Percentiles rank a stretch among this genome's conserved stretches.
Conservation (phyloP, 2,113 vertebrate species). For the Semnornis frantzii region DNA sequence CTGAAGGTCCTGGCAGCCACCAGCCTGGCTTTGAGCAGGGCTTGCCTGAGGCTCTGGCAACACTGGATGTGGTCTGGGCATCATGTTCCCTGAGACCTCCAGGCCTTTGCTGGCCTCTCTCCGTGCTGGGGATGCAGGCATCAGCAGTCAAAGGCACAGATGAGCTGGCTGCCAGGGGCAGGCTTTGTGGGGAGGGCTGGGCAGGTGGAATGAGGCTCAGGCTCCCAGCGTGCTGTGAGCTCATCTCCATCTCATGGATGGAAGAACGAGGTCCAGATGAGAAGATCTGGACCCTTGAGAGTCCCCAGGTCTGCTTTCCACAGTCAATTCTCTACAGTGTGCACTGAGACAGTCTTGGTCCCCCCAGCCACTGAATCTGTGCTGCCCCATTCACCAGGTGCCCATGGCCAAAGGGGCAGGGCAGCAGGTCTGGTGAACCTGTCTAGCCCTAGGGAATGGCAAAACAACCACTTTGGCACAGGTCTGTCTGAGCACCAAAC, state of each 20-base stretch:
- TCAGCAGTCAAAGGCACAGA: neutral
- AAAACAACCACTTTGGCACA: neutral
- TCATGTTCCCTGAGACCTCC: neutral
- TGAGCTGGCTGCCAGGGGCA: fast-evolving
- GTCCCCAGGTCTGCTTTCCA: neutral
- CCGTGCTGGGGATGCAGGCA: neutral
- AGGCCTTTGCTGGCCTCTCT: neutral
- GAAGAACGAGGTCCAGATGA: neutral
- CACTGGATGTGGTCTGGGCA: neutral
- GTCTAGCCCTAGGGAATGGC: neutral
- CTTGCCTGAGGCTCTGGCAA: neutral
- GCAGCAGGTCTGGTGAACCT: neutral
- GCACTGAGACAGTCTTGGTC: neutral
- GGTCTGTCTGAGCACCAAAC: neutral
- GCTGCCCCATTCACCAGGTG: neutral
- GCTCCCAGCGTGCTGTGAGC: neutral
- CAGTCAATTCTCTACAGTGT: neutral
- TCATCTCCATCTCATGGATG: neutral
- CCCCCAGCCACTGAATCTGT: neutral
- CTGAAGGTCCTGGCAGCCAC: neutral
- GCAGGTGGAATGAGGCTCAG: neutral
- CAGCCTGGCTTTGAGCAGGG: neutral
- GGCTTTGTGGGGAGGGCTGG: neutral
- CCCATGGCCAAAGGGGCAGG: too few relatives aligned
- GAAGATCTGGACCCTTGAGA: neutral